These are phyloP conservation scores for Agrochola lota DNA, from an alignment of 2,888 invertebrate species.

Conservation along the genomic window DNA sequence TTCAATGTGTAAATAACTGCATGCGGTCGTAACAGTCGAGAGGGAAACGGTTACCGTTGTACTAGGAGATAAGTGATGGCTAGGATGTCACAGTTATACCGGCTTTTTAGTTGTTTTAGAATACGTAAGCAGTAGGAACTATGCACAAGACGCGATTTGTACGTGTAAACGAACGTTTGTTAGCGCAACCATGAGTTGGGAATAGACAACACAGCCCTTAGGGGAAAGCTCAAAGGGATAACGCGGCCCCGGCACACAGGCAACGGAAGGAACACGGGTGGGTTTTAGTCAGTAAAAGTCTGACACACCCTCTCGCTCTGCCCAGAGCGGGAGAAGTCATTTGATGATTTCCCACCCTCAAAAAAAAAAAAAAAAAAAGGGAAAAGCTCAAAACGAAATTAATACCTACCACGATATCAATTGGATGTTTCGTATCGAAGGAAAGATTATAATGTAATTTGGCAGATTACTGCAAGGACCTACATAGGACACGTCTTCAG, in stretches of 20 bases:
- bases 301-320: no score
- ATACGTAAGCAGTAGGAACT: background rate
- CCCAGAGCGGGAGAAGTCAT: no score
- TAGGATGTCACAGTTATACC: slow-evolving; percentile 9
- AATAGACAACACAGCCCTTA: background rate
- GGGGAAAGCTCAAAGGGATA: background rate
- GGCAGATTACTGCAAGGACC: background rate
- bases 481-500: background rate
- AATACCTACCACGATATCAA: background rate
- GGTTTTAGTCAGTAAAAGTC: no score
- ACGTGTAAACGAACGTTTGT: background rate
- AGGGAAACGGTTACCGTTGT: slow-evolving; percentile 31
- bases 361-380: no score
- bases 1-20: slow-evolving; percentile 39
- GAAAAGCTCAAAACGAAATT: background rate
- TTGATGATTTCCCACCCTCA: no score
- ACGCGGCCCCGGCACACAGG: no score
- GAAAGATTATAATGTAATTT: background rate
- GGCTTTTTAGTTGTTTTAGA: slow-evolving; percentile 15
- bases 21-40: slow-evolving; percentile 38
- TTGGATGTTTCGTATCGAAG: background rate
- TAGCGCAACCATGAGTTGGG: background rate
- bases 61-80: slow-evolving; percentile 33
- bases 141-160: background rate
- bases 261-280: no score